These are phyloP conservation scores for Adineta ricciae DNA, from an alignment of 2,888 invertebrate species.

Conservation along the genomic window DNA sequence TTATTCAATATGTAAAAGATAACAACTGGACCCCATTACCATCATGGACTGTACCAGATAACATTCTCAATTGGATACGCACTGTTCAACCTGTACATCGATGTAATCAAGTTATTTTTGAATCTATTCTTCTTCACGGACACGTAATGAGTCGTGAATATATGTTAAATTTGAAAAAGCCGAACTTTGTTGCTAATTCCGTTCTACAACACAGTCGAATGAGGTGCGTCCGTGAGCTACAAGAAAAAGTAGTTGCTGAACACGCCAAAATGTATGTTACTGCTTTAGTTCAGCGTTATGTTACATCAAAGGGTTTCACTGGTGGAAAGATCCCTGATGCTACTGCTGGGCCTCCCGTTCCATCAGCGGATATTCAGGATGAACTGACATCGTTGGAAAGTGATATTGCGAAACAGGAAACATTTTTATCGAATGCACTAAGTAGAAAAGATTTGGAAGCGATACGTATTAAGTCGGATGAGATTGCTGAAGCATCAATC, in stretches of 20 bases:
- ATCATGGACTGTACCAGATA: not conserved
- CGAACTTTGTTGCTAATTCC: not conserved
- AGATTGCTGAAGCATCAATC: not conserved
- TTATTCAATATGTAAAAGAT: not conserved
- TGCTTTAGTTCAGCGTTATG: not conserved
- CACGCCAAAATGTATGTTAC: not conserved
- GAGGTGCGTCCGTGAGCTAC: not conserved
- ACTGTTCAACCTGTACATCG: not conserved
- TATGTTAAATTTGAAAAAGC: not conserved
- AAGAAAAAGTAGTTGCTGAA: not conserved
- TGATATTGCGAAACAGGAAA: not conserved
- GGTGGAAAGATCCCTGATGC: not conserved
- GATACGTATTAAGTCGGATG: not conserved
- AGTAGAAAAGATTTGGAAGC: not conserved
- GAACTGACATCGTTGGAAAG: not conserved
- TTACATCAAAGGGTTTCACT: not conserved
- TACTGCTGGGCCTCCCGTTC: not conserved
- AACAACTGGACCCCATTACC: not conserved
- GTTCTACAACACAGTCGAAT: not conserved
- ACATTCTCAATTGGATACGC: not conserved
- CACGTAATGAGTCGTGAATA: not conserved
- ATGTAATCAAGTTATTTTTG: not conserved
- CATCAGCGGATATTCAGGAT: not conserved
- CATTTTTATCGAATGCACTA: not conserved
- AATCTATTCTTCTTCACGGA: not conserved